phyloP scores from a whole-genome alignment of 2,113 vertebrate genomes.

The Accipiter cooperii region DNA sequence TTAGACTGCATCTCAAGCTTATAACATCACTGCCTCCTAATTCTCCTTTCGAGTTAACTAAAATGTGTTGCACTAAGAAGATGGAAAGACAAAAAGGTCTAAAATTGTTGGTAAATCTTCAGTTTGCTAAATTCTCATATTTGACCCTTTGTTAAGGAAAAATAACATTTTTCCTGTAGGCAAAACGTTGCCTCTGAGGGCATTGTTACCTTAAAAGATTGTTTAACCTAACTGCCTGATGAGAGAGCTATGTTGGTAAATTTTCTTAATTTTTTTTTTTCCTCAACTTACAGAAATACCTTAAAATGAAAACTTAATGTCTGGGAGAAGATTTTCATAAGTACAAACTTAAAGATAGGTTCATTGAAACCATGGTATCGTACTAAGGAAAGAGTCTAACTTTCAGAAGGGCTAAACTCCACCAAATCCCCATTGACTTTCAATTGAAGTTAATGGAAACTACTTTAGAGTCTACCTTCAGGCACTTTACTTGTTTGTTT shows the following conservation, averaged over 20 bases:
- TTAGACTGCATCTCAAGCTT: constrained; percentile 24
- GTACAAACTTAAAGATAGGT: neutral
- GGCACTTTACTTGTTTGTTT: neutral
- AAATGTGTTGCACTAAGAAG: neutral
- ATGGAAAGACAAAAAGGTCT: neutral
- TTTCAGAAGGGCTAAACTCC: neutral
- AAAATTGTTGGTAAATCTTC: neutral
- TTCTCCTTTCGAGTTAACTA: neutral
- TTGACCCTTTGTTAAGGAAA: neutral
- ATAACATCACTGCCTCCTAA: constrained; percentile 27
- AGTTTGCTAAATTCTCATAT: neutral
- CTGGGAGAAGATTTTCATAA: neutral
- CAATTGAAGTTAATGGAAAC: neutral
- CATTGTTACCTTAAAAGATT: neutral
- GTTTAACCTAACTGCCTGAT: neutral
- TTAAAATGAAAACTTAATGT: constrained; percentile 5
- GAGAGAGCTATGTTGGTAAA: neutral
- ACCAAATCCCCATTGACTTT: neutral
- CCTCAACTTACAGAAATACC: neutral
- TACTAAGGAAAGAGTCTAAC: neutral
- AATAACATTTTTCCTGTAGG: neutral
- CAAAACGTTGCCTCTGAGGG: neutral
- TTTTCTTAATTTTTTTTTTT: neutral
- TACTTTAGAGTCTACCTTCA: neutral
- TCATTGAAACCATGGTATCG: neutral